A percentile compares a stretch with the other conserved stretches of the same genome.
Evolutionary conservation across 2,113 vertebrate species (phyloP).

Genomic region (Suricata suricatta): DNA sequence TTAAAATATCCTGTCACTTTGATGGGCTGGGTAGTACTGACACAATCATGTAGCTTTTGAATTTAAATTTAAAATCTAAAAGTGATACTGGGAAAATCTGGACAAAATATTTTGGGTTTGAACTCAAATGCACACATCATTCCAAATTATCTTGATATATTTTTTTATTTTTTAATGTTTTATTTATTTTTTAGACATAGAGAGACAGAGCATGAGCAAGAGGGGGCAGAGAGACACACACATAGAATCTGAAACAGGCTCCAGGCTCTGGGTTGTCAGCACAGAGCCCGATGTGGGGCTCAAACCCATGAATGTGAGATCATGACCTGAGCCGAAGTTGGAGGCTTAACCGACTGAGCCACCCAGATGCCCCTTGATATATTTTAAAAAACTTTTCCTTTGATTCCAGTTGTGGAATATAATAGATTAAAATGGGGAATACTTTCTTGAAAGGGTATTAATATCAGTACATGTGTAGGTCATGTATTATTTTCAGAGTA

Average conservation of each 20-base stretch:
- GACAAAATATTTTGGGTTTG: slow-evolving; percentile 3
- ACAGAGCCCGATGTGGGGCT: too few relatives aligned
- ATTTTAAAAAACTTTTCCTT: neutral
- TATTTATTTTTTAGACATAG: too few relatives aligned
- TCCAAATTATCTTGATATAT: neutral
- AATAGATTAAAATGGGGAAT: neutral
- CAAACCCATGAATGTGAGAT: too few relatives aligned
- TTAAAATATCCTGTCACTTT: slow-evolving; percentile 45
- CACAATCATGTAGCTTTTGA: neutral
- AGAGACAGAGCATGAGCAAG: too few relatives aligned
- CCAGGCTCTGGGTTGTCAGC: too few relatives aligned
- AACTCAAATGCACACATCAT: neutral
- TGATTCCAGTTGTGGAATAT: neutral
- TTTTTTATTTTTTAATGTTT: too few relatives aligned
- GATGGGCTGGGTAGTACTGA: neutral
- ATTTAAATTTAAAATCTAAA: slow-evolving; percentile 53
- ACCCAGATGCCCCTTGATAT: neutral
- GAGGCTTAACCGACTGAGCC: too few relatives aligned
- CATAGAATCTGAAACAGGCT: too few relatives aligned
- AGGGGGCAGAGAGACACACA: too few relatives aligned
- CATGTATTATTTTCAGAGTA: neutral
- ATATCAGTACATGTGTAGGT: neutral
- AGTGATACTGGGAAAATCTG: neutral
- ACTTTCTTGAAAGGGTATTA: neutral
- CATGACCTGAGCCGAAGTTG: too few relatives aligned